Percentiles rank a stretch among this genome's conserved stretches.
These are phyloP conservation scores for Drosophila equinoxialis DNA, from an alignment of 1,140 invertebrate genomes.

Conservation along the genomic window DNA sequence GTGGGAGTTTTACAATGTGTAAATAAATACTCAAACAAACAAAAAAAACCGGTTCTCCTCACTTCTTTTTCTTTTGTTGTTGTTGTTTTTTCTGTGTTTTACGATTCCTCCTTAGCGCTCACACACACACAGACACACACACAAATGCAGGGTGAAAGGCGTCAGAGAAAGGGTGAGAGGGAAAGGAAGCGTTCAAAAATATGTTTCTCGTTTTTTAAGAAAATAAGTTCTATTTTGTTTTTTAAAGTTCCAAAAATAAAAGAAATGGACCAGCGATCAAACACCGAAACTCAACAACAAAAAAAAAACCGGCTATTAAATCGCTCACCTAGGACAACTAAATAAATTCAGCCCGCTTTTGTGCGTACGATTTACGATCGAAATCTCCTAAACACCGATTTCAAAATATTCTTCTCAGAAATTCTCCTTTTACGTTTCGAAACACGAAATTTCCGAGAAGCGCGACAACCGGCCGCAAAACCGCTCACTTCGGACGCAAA, in stretches of 20 bases:
- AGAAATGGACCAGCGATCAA: neutral
- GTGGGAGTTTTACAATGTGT: conserved; percentile 12
- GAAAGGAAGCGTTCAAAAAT: conserved; percentile 3
- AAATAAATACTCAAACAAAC: conserved; percentile 19
- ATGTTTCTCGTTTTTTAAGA: neutral
- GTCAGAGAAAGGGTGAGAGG: neutral
- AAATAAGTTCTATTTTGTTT: neutral
- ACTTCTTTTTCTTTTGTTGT: conserved; percentile 18
- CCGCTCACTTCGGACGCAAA: too few species aligned
- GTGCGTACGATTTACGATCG: too few species aligned
- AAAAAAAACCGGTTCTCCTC: conserved; percentile 19
- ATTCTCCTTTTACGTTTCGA: too few species aligned
- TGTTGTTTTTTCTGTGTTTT: conserved; percentile 16
- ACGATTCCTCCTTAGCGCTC: conserved; percentile 46
- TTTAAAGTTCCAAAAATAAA: neutral
- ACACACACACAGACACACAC: conserved; percentile 28
- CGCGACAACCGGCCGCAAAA: too few species aligned
- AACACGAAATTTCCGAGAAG: too few species aligned
- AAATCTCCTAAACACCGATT: too few species aligned
- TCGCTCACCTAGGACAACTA: too few species aligned
- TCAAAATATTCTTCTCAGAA: too few species aligned
- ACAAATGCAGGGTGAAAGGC: conserved; percentile 21
- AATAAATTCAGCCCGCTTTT: too few species aligned
- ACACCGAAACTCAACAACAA: neutral
- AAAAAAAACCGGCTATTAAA: too few species aligned